Percentiles rank a stretch among this genome's conserved stretches.
phyloP scores from a whole-genome alignment of 2,888 invertebrate genomes.

The Axea sp. region DNA sequence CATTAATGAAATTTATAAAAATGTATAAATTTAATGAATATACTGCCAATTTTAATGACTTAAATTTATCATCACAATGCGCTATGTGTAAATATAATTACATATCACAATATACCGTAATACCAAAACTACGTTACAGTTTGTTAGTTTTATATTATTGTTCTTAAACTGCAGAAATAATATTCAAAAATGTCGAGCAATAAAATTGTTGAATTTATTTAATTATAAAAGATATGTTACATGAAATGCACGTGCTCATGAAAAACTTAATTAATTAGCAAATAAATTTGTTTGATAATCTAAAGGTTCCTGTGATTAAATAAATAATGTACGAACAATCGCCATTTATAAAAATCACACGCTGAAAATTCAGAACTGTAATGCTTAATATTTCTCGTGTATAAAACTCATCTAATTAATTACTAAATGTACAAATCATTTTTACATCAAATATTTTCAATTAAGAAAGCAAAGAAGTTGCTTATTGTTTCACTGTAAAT shows the following conservation, averaged over 20 bases:
- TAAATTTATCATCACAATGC: neutral
- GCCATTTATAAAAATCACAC: constrained; percentile 1
- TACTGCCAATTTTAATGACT: too few relatives aligned
- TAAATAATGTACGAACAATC: constrained; percentile 20
- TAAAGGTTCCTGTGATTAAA: constrained; percentile 7
- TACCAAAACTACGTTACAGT: too few relatives aligned
- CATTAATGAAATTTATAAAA: too few relatives aligned
- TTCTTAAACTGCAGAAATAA: too few relatives aligned
- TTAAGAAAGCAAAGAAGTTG: neutral
- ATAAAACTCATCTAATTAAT: constrained; percentile 3
- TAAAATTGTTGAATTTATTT: constrained; percentile 23
- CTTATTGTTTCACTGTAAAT: too few relatives aligned
- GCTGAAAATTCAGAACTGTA: too few relatives aligned
- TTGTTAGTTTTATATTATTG: too few relatives aligned
- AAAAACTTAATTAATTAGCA: constrained; percentile 10
- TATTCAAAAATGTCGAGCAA: constrained; percentile 9
- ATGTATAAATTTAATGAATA: too few relatives aligned
- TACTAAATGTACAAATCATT: constrained; percentile 1
- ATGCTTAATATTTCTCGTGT: neutral
- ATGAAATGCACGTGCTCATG: too few relatives aligned
- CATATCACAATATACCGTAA: too few relatives aligned
- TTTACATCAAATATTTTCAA: constrained; percentile 7
- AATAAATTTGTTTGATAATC: constrained; percentile 15
- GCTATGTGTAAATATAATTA: neutral
- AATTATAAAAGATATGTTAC: too few relatives aligned